Evolutionary conservation across 2,797 vertebrate genomes (phyloP).

Genomic region (Clarias fuscus): DNA sequence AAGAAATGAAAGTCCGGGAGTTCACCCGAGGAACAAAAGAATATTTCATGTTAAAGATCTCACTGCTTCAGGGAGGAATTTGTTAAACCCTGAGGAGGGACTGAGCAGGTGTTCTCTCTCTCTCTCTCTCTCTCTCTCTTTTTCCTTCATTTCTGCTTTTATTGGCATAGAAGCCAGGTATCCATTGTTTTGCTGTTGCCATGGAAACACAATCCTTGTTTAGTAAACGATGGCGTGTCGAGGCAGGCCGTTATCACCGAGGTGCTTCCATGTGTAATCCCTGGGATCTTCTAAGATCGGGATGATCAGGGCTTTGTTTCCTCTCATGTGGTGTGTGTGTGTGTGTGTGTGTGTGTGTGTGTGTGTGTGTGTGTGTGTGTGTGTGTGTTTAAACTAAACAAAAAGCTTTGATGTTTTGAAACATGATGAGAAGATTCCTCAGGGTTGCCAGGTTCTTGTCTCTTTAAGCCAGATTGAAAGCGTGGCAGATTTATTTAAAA

Average conservation of each 20-base stretch:
- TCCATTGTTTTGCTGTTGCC: slow-evolving; percentile 63
- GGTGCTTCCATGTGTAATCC: slow-evolving; percentile 35
- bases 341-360: neutral
- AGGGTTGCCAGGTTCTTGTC: neutral
- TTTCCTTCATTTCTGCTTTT: slow-evolving; percentile 47
- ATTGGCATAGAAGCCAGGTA: slow-evolving; percentile 55
- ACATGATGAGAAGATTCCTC: neutral
- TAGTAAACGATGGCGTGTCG: slow-evolving; percentile 67
- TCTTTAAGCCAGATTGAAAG: neutral
- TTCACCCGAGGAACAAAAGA: slow-evolving; percentile 50
- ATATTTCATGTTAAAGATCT: slow-evolving; percentile 53
- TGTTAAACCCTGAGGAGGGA: slow-evolving; percentile 64
- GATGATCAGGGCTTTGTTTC: neutral
- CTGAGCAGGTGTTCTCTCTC: slow-evolving; percentile 67
- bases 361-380: neutral
- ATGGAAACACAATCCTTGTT: slow-evolving; percentile 66
- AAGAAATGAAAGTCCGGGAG: neutral
- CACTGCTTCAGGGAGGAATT: slow-evolving; percentile 59
- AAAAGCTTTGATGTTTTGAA: neutral
- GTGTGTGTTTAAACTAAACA: neutral
- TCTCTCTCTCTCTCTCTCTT: slow-evolving; percentile 39
- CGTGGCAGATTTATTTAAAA: neutral
- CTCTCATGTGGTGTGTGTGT: neutral
- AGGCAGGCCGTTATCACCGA: slow-evolving; percentile 65
- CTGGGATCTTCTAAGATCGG: neutral